phyloP scores from a whole-genome alignment of 2,113 vertebrate genomes.

The Gallinago paraguaiae region DNA sequence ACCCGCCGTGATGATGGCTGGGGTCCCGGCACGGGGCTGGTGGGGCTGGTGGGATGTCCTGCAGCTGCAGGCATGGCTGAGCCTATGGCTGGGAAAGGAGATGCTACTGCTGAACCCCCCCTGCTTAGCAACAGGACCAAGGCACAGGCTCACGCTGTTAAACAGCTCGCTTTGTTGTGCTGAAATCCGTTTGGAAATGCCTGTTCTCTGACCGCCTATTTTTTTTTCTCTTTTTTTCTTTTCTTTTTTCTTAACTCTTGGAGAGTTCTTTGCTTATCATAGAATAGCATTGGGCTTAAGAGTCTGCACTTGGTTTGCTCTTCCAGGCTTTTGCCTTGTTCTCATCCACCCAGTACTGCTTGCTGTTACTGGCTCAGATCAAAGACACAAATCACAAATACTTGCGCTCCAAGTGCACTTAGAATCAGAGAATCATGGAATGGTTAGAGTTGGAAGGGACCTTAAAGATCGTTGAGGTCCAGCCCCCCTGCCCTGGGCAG shows the following conservation, averaged over 20 bases:
- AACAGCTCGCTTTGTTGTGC: neutral
- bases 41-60: neutral
- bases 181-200: neutral
- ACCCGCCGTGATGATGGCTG: rapidly evolving
- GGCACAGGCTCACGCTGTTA: neutral
- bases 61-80: neutral
- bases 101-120: neutral
- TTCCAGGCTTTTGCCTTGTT: neutral
- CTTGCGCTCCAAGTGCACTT: neutral
- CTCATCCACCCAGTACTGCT: rapidly evolving
- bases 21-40: no score
- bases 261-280: neutral
- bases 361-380: neutral
- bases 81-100: neutral
- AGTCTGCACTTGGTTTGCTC: neutral
- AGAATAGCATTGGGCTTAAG: neutral
- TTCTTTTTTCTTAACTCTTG: neutral
- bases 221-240: no score
- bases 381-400: neutral
- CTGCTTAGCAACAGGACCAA: neutral
- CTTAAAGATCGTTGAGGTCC: no score
- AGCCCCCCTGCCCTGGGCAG: no score
- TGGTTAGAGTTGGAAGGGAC: no score
- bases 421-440: no score
- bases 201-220: neutral